Percentiles rank a stretch among this genome's conserved stretches.
These are phyloP conservation scores for Drosophila athabasca DNA, from an alignment of 1,140 invertebrate genomes.

Conservation along the genomic window DNA sequence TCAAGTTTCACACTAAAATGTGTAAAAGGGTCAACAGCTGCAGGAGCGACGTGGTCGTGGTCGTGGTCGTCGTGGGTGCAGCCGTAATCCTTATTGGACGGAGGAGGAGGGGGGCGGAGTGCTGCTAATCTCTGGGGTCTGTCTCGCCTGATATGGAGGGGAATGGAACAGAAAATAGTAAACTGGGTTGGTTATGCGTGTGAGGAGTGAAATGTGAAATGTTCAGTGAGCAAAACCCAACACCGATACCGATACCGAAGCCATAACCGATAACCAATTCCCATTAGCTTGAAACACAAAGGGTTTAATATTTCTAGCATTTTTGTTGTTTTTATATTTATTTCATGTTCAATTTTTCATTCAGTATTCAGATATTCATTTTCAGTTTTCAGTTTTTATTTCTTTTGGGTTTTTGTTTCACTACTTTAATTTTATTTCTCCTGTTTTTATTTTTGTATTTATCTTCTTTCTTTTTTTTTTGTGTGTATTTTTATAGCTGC, in stretches of 20 bases:
- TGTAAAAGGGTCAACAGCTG: conserved; percentile 69
- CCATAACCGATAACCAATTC: conserved; percentile 33
- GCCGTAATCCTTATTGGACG: conserved; percentile 24
- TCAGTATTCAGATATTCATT: conserved; percentile 68
- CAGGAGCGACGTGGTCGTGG: conserved; percentile 7
- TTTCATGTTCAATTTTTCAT: conserved; percentile 78
- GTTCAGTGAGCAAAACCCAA: neutral
- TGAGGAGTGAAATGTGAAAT: too few relatives aligned
- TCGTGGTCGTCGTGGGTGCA: neutral
- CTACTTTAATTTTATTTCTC: conserved; percentile 60
- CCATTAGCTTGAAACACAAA: conserved; percentile 48
- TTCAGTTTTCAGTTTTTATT: conserved; percentile 27
- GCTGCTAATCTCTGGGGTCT: conserved; percentile 58
- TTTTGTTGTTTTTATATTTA: conserved; percentile 57
- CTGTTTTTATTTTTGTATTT: conserved; percentile 12
- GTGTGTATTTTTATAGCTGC: conserved; percentile 43
- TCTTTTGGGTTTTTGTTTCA: conserved; percentile 12
- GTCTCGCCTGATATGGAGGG: conserved; percentile 13
- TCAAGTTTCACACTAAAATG: conserved; percentile 74
- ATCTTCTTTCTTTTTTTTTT: conserved; percentile 20
- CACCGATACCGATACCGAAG: conserved; percentile 6
- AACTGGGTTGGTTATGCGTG: too few relatives aligned
- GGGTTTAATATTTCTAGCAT: conserved; percentile 71
- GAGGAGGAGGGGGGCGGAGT: neutral
- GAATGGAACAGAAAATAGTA: neutral